Evolutionary conservation across 2,888 invertebrate genomes (phyloP), one percentile per base, ranked within the genome.

Genomic region (Volucella bombylans): DNA sequence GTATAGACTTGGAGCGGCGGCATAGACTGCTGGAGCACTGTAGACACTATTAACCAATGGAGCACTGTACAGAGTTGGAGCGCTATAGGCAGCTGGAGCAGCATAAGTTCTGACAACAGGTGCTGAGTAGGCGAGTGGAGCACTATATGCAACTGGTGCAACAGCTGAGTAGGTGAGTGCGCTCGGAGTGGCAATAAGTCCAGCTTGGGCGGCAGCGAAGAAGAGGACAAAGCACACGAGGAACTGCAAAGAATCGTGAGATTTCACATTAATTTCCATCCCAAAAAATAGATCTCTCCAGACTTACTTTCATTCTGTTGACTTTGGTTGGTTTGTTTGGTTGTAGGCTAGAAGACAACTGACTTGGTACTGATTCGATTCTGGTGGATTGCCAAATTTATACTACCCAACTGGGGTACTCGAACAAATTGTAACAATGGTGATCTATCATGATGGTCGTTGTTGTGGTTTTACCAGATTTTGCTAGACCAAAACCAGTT

Each of bases 181-280:
- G 65, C 59, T 52, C n/a, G 69, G 64, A n/a, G 59, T 50, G 43
- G 72, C 78, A 14, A 74, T 38, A 39, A 74, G 14, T 18, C 73
- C 79, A 39, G 83, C 79, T 54, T 83, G 79, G 9, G 71, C 83
- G 43, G 65, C 83, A 10, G 83, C 83, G 10, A 83, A 61, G 74
- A 79, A 83, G 6, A 83, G 69, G 6, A 31, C 74, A 15, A 83
- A 68, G 65, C 83, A 83, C 64, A 83, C 8, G 8, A 83, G 61
- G 74, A 79, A 79, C 83, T 83, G 64, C 41, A 78, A 78, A 18
- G 8, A 41, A 8, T 11, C 54, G 1, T 39, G 1, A 39, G 54
- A 8, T 8, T 2, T 31, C 12, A 67, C 52, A 43, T 31, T 1
- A 38, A 15, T 3, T 2, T 10, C 1, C 45, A 38, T n/a, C 11